Evolutionary conservation across 2,888 invertebrate species (phyloP).

Genomic region (Xanthorhoe designata): DNA sequence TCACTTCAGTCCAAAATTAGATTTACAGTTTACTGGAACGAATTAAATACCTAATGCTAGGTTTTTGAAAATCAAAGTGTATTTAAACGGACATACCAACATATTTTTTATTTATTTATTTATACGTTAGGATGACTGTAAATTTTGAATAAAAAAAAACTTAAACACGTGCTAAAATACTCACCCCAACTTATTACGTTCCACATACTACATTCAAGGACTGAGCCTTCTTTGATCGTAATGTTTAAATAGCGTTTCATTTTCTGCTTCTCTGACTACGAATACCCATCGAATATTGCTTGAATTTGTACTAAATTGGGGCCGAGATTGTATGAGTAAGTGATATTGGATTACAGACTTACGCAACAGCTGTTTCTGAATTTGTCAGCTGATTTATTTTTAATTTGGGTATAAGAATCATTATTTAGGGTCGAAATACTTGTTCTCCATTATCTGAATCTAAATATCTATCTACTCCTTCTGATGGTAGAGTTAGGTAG

Average conservation of each 20-base stretch:
- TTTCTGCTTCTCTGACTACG: conserved; percentile 31
- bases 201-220: conserved; percentile 21
- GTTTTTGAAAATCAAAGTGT: no score
- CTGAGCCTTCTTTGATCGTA: conserved; percentile 27
- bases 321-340: conserved; percentile 33
- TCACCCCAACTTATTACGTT: conserved; percentile 16
- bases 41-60: no score
- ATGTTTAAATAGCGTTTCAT: conserved; percentile 36
- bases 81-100: no score
- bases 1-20: no score
- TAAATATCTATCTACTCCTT: background rate
- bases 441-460: background rate
- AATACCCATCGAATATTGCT: conserved; percentile 29
- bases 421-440: background rate
- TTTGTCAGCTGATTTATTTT: conserved; percentile 30
- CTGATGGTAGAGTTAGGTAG: no score
- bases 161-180: conserved; percentile 1
- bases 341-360: conserved; percentile 36
- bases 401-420: conserved; percentile 14
- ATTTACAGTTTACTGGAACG: no score
- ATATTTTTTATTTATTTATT: no score
- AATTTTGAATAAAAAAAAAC: background rate
- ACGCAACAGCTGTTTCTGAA: conserved; percentile 26
- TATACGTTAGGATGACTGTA: no score
- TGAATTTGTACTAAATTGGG: conserved; percentile 32